A percentile compares a stretch with the other conserved stretches of the same genome.
These are phyloP conservation scores for Chaetophractus vellerosus DNA, from an alignment of 2,797 vertebrate species.

Conservation along the genomic window DNA sequence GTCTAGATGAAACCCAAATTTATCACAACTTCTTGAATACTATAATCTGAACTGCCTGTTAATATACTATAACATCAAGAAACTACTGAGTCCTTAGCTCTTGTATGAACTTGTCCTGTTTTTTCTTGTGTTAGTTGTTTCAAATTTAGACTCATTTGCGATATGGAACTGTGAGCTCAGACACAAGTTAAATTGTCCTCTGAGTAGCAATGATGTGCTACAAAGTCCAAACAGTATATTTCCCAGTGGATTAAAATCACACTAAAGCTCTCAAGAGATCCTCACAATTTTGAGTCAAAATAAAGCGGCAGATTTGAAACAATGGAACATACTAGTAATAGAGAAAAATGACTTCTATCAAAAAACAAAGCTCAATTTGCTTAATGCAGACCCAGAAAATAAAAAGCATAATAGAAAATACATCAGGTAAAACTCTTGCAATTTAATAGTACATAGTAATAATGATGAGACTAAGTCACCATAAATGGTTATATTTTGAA, in stretches of 20 bases:
- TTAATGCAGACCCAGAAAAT: slow-evolving; percentile 26
- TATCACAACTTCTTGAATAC: not conserved
- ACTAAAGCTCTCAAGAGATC: not conserved
- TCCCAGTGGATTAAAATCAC: slow-evolving; percentile 65
- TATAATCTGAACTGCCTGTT: not conserved
- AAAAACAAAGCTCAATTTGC: not conserved
- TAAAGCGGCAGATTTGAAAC: slow-evolving; percentile 50
- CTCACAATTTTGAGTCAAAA: slow-evolving; percentile 54
- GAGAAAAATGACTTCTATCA: slow-evolving; percentile 24
- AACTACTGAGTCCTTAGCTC: not conserved
- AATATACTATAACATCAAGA: not conserved
- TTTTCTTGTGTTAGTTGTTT: not conserved
- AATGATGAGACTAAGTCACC: slow-evolving; percentile 29
- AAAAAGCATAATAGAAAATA: not conserved
- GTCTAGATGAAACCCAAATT: not conserved
- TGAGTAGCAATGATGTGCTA: slow-evolving; percentile 37
- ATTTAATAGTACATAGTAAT: slow-evolving; percentile 29
- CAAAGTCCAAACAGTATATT: slow-evolving; percentile 67
- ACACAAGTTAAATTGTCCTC: slow-evolving; percentile 57
- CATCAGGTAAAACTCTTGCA: not conserved
- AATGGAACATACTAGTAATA: not conserved
- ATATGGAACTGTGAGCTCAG: slow-evolving; percentile 40
- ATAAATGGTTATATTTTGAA: slow-evolving; percentile 55
- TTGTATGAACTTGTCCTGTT: not conserved
- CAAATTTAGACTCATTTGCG: slow-evolving; percentile 57